Conservation (phyloP, 2,797 vertebrate genomes). For the Helarctos malayanus region DNA sequence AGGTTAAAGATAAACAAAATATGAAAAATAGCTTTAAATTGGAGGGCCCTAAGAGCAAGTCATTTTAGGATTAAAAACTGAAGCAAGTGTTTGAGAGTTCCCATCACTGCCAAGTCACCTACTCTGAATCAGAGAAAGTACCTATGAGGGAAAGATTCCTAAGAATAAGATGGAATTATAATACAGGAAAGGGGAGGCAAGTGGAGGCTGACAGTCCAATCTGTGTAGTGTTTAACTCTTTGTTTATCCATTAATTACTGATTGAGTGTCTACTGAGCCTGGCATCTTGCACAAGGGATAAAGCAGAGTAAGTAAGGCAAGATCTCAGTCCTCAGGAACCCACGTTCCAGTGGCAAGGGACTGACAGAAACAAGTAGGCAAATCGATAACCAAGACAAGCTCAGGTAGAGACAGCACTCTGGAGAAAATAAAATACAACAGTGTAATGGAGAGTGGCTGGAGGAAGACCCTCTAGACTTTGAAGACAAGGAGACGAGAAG, state of each 20-base stretch:
- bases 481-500: background rate
- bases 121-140: background rate
- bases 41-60: background rate
- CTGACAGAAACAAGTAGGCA: background rate
- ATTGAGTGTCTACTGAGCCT: too few relatives aligned
- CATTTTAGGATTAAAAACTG: background rate
- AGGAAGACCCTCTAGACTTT: background rate
- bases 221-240: background rate
- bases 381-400: background rate
- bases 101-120: background rate
- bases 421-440: background rate
- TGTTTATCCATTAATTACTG: background rate
- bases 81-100: background rate
- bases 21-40: slow-evolving; percentile 2
- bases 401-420: background rate
- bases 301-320: background rate
- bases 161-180: background rate
- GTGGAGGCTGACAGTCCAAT: background rate
- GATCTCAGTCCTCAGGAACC: background rate
- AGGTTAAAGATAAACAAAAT: slow-evolving; percentile 47
- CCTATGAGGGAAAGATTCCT: background rate
- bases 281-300: background rate
- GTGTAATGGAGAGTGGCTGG: background rate
- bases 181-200: background rate
- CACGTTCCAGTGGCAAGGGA: background rate